Evolutionary conservation across 2,797 vertebrate species (phyloP).

Genomic region (Poecilia picta): DNA sequence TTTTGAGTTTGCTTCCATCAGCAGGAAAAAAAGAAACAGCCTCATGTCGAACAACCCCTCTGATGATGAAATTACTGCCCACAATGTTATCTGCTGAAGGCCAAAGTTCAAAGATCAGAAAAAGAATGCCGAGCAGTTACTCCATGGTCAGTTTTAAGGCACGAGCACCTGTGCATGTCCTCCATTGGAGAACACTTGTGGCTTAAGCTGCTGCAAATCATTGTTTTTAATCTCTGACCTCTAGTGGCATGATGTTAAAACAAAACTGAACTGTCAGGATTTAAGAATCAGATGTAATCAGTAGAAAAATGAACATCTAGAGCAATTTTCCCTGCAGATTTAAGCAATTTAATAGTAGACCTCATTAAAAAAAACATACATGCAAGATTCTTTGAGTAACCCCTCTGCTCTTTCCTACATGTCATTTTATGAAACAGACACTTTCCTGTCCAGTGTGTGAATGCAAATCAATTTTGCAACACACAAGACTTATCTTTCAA

Average conservation of each 20-base stretch:
- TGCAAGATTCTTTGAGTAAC: background rate
- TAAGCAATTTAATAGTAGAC: background rate
- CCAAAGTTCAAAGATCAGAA: conserved; percentile 58
- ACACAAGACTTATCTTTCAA: background rate
- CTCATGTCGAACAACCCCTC: conserved; percentile 25
- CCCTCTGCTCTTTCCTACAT: background rate
- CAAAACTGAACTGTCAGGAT: background rate
- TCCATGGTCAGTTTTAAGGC: conserved; percentile 5
- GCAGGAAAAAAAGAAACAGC: conserved; percentile 10
- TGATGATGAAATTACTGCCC: background rate
- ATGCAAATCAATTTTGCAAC: background rate
- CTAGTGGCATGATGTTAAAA: background rate
- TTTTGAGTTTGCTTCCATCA: conserved; percentile 7
- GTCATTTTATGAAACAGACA: background rate
- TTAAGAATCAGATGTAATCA: background rate
- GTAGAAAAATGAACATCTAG: background rate
- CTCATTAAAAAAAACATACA: background rate
- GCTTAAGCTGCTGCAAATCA: background rate
- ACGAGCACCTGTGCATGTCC: background rate
- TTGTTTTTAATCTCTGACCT: background rate
- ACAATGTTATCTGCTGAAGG: conserved; percentile 46
- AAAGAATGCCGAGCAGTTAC: conserved; percentile 16
- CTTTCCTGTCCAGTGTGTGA: background rate
- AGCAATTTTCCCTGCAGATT: background rate
- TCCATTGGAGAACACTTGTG: background rate